Percentiles rank a stretch among this genome's conserved stretches.
Conservation (phyloP, 2,113 vertebrate species). For the Eretmochelys imbricata region DNA sequence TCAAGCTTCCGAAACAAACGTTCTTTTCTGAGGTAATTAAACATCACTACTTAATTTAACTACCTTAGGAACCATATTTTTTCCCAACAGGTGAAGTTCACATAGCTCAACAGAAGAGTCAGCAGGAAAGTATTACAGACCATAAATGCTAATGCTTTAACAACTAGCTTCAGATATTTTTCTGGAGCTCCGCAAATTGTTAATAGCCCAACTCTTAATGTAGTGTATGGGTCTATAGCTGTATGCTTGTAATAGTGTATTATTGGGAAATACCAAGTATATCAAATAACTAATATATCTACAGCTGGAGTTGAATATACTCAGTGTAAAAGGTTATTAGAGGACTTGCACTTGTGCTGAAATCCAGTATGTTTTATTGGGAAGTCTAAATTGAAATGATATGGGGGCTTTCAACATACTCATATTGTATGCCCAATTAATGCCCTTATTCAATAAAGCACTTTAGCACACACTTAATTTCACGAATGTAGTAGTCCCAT, state of each 20-base stretch:
- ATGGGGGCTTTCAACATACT: not conserved
- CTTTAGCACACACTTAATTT: too few relatives aligned
- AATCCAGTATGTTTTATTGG: not conserved
- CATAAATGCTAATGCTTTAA: conserved; percentile 22
- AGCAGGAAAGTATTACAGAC: not conserved
- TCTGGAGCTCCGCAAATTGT: conserved; percentile 8
- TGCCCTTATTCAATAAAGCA: not conserved
- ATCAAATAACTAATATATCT: not conserved
- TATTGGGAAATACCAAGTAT: conserved; percentile 36
- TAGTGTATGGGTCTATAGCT: conserved; percentile 4
- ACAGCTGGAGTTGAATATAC: not conserved
- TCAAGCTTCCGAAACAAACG: not conserved
- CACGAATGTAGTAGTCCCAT: not conserved
- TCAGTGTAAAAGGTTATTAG: not conserved
- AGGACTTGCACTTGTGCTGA: not conserved
- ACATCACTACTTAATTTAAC: not conserved
- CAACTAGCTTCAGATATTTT: conserved; percentile 32
- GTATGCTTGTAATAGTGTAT: not conserved
- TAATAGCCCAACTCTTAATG: conserved; percentile 2
- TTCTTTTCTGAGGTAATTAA: not conserved
- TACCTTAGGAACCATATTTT: not conserved
- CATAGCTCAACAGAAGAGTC: conserved; percentile 13
- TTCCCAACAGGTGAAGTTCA: conserved; percentile 4
- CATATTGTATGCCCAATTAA: not conserved
- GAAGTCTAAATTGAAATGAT: not conserved